Evolutionary conservation across 2,797 vertebrate species (phyloP).

Genomic region (Pantherophis alleghaniensis): DNA sequence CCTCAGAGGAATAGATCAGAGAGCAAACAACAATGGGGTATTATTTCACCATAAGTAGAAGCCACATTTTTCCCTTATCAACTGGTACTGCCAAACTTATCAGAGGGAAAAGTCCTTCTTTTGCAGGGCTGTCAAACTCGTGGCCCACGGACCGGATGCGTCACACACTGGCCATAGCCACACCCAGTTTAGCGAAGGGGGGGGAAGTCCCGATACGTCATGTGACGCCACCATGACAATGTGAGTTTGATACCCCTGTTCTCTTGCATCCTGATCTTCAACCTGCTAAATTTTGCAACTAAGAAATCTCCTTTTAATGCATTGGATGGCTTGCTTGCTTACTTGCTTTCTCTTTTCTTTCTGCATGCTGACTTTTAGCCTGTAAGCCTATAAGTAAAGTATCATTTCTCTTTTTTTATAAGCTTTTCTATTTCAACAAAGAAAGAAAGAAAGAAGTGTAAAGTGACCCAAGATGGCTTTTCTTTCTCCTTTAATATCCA

Average conservation of each 20-base stretch:
- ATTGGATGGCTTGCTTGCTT: not conserved
- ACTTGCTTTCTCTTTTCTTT: not conserved
- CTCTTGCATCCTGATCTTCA: not conserved
- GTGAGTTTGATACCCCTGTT: too few relatives aligned
- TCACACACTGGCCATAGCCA: too few relatives aligned
- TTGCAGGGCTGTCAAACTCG: too few relatives aligned
- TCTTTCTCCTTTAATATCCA: not conserved
- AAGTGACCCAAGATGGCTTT: not conserved
- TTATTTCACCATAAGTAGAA: not conserved
- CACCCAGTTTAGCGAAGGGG: too few relatives aligned
- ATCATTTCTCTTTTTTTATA: not conserved
- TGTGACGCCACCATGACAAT: too few relatives aligned
- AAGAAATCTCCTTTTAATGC: not conserved
- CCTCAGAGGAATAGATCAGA: not conserved
- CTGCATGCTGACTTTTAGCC: not conserved
- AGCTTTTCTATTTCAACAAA: not conserved
- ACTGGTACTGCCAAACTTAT: not conserved
- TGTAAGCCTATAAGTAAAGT: not conserved
- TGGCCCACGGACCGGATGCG: too few relatives aligned
- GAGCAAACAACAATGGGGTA: not conserved
- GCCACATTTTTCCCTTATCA: not conserved
- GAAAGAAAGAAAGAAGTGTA: not conserved
- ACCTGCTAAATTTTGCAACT: not conserved
- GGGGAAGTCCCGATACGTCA: too few relatives aligned
- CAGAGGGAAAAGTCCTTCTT: not conserved